These are phyloP conservation scores for Epizoanthus rinbou DNA, from an alignment of 92 coral and sea anemone genomes.

Conservation along the genomic window DNA sequence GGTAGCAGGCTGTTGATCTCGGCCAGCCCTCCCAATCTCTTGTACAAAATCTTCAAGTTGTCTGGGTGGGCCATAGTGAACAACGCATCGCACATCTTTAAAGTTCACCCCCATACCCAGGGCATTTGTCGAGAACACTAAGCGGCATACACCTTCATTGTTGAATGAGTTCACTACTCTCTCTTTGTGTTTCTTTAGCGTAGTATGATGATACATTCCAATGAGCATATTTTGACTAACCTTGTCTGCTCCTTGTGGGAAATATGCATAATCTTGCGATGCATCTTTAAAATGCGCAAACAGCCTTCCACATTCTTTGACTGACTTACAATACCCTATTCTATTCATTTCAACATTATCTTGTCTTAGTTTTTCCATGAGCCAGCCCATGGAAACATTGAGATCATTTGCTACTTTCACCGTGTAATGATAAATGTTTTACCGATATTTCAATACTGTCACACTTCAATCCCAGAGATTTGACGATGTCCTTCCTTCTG, in stretches of 20 bases:
- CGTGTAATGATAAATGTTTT: conserved; percentile 56
- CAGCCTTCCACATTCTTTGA: conserved; percentile 65
- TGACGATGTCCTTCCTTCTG: conserved; percentile 10
- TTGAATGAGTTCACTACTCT: conserved; percentile 29
- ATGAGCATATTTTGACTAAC: conserved; percentile 33
- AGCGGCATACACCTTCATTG: conserved; percentile 50
- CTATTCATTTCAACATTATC: conserved; percentile 31
- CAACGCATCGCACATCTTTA: conserved; percentile 54
- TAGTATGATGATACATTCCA: conserved; percentile 64
- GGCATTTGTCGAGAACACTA: conserved; percentile 67
- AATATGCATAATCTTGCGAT: conserved; percentile 49
- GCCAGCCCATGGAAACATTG: conserved; percentile 19
- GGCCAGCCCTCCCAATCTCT: conserved; percentile 64
- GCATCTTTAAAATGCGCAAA: conserved; percentile 58
- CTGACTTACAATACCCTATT: conserved; percentile 50
- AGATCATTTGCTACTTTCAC: conserved; percentile 37
- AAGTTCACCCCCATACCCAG: conserved; percentile 74
- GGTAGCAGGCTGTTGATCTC: conserved; percentile 60
- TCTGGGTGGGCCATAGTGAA: conserved; percentile 68
- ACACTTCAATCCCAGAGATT: conserved; percentile 44
- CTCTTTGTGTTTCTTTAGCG: conserved; percentile 50
- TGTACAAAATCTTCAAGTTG: conserved; percentile 59
- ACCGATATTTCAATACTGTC: conserved; percentile 6
- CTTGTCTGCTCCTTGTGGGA: conserved; percentile 3
- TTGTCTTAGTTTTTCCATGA: conserved; percentile 34